A percentile compares a stretch with the other conserved stretches of the same genome.
phyloP scores from a whole-genome alignment of 2,797 vertebrate genomes.

The Miichthys miiuy region DNA sequence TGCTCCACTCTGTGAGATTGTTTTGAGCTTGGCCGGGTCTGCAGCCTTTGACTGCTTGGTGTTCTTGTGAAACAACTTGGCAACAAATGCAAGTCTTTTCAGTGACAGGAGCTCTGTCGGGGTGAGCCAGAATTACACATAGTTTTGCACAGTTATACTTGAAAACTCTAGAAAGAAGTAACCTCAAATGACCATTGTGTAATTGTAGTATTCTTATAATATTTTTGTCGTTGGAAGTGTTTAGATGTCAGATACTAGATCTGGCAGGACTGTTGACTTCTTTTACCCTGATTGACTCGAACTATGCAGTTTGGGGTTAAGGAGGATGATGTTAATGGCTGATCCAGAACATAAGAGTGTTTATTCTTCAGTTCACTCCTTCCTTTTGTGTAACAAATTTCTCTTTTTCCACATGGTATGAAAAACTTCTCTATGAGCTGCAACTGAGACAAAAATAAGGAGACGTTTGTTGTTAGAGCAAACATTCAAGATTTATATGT shows the following conservation, averaged over 20 bases:
- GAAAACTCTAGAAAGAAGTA: conserved; percentile 20
- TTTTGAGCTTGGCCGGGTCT: conserved; percentile 48
- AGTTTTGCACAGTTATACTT: conserved; percentile 44
- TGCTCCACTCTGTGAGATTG: conserved; percentile 36
- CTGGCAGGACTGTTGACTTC: neutral
- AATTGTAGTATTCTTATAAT: conserved; percentile 3
- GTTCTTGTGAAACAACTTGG: conserved; percentile 66
- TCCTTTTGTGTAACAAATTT: conserved; percentile 17
- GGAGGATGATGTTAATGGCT: conserved; percentile 9
- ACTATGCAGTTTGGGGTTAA: neutral
- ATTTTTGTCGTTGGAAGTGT: neutral
- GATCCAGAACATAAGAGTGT: conserved; percentile 7
- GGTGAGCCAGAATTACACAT: conserved; percentile 58
- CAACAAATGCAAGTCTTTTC: conserved; percentile 49
- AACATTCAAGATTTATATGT: conserved; percentile 6
- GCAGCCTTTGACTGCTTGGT: conserved; percentile 45
- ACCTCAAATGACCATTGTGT: conserved; percentile 6
- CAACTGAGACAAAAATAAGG: neutral
- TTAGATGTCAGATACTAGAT: conserved; percentile 9
- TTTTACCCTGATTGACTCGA: conserved; percentile 9
- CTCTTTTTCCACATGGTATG: conserved; percentile 43
- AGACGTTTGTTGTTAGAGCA: neutral
- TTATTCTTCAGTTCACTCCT: neutral
- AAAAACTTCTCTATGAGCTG: conserved; percentile 1
- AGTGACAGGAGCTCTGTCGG: conserved; percentile 40